Evolutionary conservation across 1,140 invertebrate genomes (phyloP).

Genomic region (Tetraneura akinire): DNA sequence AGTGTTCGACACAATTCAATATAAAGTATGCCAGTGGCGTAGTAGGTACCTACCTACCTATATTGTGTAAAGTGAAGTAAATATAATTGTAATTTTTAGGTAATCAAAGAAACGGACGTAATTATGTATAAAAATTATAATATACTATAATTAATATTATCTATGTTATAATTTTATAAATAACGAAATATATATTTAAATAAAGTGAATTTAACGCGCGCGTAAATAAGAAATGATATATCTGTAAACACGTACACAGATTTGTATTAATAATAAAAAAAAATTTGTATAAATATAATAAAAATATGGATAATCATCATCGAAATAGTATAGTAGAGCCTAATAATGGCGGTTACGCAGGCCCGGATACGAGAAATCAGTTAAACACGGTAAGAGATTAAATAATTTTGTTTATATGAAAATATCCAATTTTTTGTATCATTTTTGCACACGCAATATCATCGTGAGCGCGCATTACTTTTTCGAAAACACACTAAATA

Average conservation of each 20-base stretch:
- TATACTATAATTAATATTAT: neutral
- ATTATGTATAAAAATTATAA: neutral
- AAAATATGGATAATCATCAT: conserved; percentile 29
- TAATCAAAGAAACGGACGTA: conserved; percentile 15
- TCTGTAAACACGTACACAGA: neutral
- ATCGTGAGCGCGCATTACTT: no score
- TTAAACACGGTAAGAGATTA: conserved; percentile 40
- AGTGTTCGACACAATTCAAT: conserved; percentile 19
- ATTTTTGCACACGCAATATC: no score
- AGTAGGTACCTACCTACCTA: no score
- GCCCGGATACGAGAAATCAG: conserved; percentile 28
- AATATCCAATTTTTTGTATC: no score
- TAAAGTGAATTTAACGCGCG: neutral
- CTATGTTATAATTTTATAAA: neutral
- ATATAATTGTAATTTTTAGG: conserved; percentile 28
- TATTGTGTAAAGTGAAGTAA: neutral
- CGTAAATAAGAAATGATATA: neutral
- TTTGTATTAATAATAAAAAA: neutral
- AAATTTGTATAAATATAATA: neutral
- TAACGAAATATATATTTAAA: neutral
- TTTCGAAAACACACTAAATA: no score
- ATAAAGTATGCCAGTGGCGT: neutral
- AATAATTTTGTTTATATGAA: neutral
- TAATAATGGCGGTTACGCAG: neutral
- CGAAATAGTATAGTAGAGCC: conserved; percentile 36